Evolutionary conservation across 2,888 invertebrate species (phyloP).

Genomic region (Electrophaes corylata): DNA sequence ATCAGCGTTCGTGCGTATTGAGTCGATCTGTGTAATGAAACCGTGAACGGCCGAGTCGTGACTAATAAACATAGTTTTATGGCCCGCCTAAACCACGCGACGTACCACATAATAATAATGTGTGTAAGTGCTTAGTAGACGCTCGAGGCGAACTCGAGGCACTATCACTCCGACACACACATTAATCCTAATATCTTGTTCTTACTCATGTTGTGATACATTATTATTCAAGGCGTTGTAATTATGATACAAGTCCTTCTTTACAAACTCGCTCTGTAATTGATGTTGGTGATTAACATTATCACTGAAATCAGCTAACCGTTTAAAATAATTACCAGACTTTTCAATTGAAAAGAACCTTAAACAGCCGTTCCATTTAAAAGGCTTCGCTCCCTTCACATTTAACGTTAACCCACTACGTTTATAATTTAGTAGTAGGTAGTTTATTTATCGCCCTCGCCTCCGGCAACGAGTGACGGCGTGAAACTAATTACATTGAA

Average conservation of each 20-base stretch:
- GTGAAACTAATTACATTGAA: conserved; percentile 78
- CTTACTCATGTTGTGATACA: conserved; percentile 40
- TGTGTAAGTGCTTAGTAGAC: conserved; percentile 47
- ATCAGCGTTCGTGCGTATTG: conserved; percentile 57
- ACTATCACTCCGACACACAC: conserved; percentile 52
- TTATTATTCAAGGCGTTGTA: conserved; percentile 40
- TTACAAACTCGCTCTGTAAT: conserved; percentile 21
- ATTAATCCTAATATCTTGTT: conserved; percentile 53
- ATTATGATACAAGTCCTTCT: conserved; percentile 35
- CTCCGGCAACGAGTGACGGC: conserved; percentile 53
- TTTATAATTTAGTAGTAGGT: conserved; percentile 41
- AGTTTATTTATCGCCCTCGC: conserved; percentile 66
- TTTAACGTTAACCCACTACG: conserved; percentile 54
- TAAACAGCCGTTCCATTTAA: conserved; percentile 31
- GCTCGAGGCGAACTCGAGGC: conserved; percentile 38
- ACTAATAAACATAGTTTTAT: conserved; percentile 68
- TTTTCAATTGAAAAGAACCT: conserved; percentile 31
- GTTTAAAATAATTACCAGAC: conserved; percentile 32
- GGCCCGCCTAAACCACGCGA: conserved; percentile 60
- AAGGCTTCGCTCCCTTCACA: conserved; percentile 45
- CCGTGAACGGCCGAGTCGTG: conserved; percentile 62
- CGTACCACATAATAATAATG: conserved; percentile 57
- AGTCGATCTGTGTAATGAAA: conserved; percentile 59
- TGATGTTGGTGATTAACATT: conserved; percentile 24
- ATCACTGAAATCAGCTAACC: conserved; percentile 26